Evolutionary conservation across 2,888 invertebrate genomes (phyloP).

Genomic region (Drosophila eohydei): DNA sequence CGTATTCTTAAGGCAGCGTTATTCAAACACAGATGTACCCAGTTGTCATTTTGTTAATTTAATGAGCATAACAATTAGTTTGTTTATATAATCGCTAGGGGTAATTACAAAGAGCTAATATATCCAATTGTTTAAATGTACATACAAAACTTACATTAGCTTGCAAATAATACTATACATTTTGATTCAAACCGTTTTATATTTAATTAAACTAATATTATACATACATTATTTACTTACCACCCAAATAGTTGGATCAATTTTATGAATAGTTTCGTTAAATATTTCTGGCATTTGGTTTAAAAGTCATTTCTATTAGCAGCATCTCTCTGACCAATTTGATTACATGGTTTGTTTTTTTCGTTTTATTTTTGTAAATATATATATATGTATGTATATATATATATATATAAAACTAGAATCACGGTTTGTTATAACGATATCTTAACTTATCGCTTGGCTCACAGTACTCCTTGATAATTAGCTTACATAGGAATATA

Average conservation of each 20-base stretch:
- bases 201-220: slow-evolving; percentile 7
- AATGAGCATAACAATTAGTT: slow-evolving; percentile 4
- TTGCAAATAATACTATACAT: slow-evolving; percentile 11
- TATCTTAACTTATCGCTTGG: slow-evolving; percentile 89
- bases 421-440: slow-evolving; percentile 90
- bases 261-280: slow-evolving; percentile 4
- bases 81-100: slow-evolving; percentile 1
- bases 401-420: slow-evolving; percentile 73
- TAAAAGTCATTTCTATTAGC: too few relatives aligned
- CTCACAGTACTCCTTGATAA: slow-evolving; percentile 95
- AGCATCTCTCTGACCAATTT: slow-evolving; percentile 29
- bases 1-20: too few relatives aligned
- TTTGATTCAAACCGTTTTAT: slow-evolving; percentile 2
- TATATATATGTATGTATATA: slow-evolving; percentile 3
- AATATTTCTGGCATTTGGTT: neutral
- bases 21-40: slow-evolving; percentile 3
- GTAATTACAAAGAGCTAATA: slow-evolving; percentile 2
- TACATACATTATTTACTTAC: slow-evolving; percentile 5
- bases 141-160: slow-evolving; percentile 13
- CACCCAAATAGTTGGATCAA: neutral
- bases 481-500: slow-evolving; percentile 95
- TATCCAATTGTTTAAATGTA: slow-evolving; percentile 8
- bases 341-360: slow-evolving; percentile 34
- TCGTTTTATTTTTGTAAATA: slow-evolving; percentile 30
- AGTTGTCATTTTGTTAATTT: slow-evolving; percentile 3